Conservation (phyloP, 1,140 invertebrate genomes). For the Aphelenchoides besseyi region DNA sequence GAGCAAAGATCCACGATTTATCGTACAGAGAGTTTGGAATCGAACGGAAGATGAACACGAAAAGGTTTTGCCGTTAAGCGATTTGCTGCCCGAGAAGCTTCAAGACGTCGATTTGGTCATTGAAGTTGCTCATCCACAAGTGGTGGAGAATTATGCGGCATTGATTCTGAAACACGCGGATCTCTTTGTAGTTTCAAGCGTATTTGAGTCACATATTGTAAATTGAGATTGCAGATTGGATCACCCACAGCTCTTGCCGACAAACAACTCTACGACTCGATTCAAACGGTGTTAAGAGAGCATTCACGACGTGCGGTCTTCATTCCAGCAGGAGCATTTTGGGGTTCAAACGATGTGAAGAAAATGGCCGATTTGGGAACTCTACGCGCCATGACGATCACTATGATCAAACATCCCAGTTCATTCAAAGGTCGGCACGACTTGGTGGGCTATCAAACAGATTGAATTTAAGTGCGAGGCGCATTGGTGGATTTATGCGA, state of each 20-base stretch:
- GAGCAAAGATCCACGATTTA: slow-evolving; percentile 56
- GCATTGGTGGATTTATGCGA: slow-evolving; percentile 65
- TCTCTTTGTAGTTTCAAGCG: slow-evolving; percentile 64
- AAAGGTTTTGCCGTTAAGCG: slow-evolving; percentile 51
- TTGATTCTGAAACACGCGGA: slow-evolving; percentile 65
- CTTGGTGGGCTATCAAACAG: too few species aligned
- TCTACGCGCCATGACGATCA: slow-evolving; percentile 66
- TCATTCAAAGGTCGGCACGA: slow-evolving; percentile 66
- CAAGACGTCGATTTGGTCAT: slow-evolving; percentile 68
- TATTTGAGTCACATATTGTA: slow-evolving; percentile 24
- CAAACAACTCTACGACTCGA: slow-evolving; percentile 58
- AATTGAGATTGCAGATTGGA: slow-evolving; percentile 63
- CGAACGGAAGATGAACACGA: slow-evolving; percentile 61
- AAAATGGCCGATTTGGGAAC: slow-evolving; percentile 69
- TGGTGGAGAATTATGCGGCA: slow-evolving; percentile 66
- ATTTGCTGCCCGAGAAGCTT: slow-evolving; percentile 63
- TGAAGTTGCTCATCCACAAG: slow-evolving; percentile 69
- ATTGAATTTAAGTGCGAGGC: slow-evolving; percentile 61
- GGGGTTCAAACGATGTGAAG: slow-evolving; percentile 70
- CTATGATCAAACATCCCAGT: slow-evolving; percentile 70
- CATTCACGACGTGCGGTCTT: slow-evolving; percentile 64
- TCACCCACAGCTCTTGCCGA: slow-evolving; percentile 68
- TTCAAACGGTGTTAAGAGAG: slow-evolving; percentile 50
- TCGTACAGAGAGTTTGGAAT: slow-evolving; percentile 68
- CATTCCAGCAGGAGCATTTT: slow-evolving; percentile 69